Percentiles rank a stretch among this genome's conserved stretches.
Evolutionary conservation across 1,140 invertebrate species (phyloP).

Genomic region (Melitaea cinxia): DNA sequence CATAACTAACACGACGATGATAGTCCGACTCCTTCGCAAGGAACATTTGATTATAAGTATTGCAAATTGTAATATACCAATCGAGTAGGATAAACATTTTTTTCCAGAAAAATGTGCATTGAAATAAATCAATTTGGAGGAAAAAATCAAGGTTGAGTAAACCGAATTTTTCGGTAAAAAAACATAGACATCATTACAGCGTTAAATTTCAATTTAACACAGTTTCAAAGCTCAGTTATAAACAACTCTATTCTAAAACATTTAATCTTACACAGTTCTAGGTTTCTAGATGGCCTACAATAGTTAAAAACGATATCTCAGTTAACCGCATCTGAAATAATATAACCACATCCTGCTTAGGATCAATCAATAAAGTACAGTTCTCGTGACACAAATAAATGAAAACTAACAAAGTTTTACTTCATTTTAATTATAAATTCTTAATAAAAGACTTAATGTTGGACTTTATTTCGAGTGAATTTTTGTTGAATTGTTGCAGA

Average conservation of each 20-base stretch:
- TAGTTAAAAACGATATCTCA: slow-evolving; percentile 29
- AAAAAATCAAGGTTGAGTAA: not conserved
- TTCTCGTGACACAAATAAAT: slow-evolving; percentile 11
- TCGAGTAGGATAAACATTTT: no score
- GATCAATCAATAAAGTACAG: slow-evolving; percentile 31
- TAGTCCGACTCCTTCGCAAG: not conserved
- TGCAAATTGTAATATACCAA: no score
- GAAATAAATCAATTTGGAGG: not conserved
- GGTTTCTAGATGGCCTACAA: slow-evolving; percentile 10
- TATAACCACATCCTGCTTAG: slow-evolving; percentile 46
- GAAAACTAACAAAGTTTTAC: not conserved
- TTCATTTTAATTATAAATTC: not conserved
- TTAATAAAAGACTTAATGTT: no score
- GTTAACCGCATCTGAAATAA: slow-evolving; percentile 33
- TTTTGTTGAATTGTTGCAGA: no score
- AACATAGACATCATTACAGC: not conserved
- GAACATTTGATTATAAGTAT: not conserved
- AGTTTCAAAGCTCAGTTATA: not conserved
- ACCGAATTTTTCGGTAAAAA: not conserved
- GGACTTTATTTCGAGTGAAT: no score
- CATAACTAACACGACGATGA: slow-evolving; percentile 21
- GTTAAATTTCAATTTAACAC: not conserved
- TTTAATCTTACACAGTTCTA: slow-evolving; percentile 38
- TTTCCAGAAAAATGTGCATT: not conserved
- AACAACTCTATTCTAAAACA: not conserved